phyloP scores from a whole-genome alignment of 2,888 invertebrate genomes.

The Notocelia uddmanniana region DNA sequence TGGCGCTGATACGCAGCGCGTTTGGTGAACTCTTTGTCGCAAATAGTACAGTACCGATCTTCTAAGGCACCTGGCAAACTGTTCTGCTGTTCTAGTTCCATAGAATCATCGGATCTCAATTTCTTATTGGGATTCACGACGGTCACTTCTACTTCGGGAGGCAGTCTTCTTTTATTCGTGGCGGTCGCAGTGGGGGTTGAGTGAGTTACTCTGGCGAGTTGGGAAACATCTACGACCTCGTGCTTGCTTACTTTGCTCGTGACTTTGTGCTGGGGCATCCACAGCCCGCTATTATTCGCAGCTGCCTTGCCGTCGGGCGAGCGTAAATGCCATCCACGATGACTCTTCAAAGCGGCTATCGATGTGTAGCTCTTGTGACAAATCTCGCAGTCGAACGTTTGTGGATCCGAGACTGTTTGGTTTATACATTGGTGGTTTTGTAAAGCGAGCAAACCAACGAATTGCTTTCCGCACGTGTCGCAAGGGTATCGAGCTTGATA shows the following conservation, averaged over 20 bases:
- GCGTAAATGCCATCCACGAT: constrained; percentile 89
- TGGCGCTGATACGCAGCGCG: constrained; percentile 87
- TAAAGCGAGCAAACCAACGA: constrained; percentile 81
- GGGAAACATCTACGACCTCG: constrained; percentile 74
- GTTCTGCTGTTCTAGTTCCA: constrained; percentile 77
- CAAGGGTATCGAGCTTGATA: constrained; percentile 84
- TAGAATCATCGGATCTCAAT: constrained; percentile 76
- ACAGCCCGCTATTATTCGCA: constrained; percentile 80
- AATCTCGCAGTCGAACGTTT: constrained; percentile 87
- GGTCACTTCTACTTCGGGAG: constrained; percentile 83
- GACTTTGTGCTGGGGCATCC: constrained; percentile 85
- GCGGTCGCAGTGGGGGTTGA: constrained; percentile 59
- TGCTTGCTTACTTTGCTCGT: constrained; percentile 82
- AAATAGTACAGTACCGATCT: constrained; percentile 85
- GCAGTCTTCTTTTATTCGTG: constrained; percentile 73
- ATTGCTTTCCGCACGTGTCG: constrained; percentile 84
- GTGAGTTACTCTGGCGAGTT: constrained; percentile 65
- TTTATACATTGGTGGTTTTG: constrained; percentile 85
- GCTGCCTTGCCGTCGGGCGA: constrained; percentile 85
- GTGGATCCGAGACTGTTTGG: constrained; percentile 66
- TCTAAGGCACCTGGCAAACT: constrained; percentile 72
- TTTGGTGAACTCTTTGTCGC: constrained; percentile 87
- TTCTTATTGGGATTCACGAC: constrained; percentile 83
- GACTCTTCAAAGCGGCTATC: constrained; percentile 88
- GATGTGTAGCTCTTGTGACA: constrained; percentile 89